Conservation (phyloP, 2,113 vertebrate genomes). For the Herpetotheres cachinnans region DNA sequence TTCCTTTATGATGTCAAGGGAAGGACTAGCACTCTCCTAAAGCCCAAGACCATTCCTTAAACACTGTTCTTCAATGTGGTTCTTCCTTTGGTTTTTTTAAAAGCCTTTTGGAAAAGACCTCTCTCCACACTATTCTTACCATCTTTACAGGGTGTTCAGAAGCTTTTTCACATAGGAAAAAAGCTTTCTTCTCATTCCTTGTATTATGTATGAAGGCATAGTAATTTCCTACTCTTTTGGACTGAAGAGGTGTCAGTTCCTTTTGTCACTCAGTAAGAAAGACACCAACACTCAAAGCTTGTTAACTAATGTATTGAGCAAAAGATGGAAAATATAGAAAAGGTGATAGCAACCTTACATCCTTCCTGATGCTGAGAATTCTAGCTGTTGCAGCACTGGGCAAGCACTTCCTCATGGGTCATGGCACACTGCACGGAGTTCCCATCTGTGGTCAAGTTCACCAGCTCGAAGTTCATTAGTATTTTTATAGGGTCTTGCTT, state of each 20-base stretch:
- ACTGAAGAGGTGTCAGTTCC: not conserved
- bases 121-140: not conserved
- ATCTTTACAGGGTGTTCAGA: not conserved
- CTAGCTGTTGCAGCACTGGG: not conserved
- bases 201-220: not conserved
- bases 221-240: not conserved
- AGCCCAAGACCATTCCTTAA: not conserved
- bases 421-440: not conserved
- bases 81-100: not conserved
- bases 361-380: not conserved
- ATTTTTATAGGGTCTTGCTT: not conserved
- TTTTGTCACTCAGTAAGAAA: not conserved
- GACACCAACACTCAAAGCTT: not conserved
- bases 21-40: not conserved
- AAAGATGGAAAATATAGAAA: not conserved
- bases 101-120: not conserved
- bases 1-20: not conserved
- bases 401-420: not conserved
- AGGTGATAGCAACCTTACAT: not conserved
- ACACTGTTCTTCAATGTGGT: not conserved
- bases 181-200: not conserved
- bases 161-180: not conserved
- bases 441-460: not conserved
- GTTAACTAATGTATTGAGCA: not conserved
- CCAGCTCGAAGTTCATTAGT: not conserved